These are phyloP conservation scores for Noctua janthe DNA, from an alignment of 2,888 invertebrate genomes.

Conservation along the genomic window DNA sequence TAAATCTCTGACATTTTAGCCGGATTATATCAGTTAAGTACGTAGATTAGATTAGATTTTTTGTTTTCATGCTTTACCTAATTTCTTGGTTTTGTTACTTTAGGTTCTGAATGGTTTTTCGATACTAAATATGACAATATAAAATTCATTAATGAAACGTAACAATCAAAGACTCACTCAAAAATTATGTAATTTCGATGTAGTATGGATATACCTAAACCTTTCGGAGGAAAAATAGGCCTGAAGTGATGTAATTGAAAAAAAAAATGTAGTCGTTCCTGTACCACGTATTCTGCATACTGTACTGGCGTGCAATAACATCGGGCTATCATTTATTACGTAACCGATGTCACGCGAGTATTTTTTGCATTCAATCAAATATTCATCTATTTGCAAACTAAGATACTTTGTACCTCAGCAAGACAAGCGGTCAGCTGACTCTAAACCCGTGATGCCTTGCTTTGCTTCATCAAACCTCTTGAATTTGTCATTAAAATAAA, in stretches of 20 bases:
- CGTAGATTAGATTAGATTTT: slow-evolving; percentile 26
- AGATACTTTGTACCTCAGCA: slow-evolving; percentile 36
- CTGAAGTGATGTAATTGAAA: neutral
- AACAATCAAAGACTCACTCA: neutral
- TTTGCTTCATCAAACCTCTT: neutral
- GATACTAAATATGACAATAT: neutral
- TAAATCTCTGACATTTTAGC: slow-evolving; percentile 6
- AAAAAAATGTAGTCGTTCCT: neutral
- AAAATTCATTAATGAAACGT: neutral
- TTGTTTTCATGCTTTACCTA: neutral
- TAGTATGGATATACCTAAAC: neutral
- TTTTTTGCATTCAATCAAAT: slow-evolving; percentile 14
- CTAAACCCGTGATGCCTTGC: neutral
- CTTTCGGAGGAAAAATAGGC: neutral
- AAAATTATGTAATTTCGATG: neutral
- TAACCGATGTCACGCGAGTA: slow-evolving; percentile 36
- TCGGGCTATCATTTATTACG: slow-evolving; percentile 29
- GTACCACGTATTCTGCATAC: neutral
- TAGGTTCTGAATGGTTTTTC: neutral
- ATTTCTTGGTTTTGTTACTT: neutral
- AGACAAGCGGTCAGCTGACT: slow-evolving; percentile 15
- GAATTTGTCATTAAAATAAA: neutral
- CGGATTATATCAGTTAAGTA: slow-evolving; percentile 29
- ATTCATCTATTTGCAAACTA: slow-evolving; percentile 17
- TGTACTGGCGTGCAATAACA: slow-evolving; percentile 29